Percentiles rank a stretch among this genome's conserved stretches.
Conservation (phyloP, 2,888 invertebrate genomes). For the Apodemia hepburni region DNA sequence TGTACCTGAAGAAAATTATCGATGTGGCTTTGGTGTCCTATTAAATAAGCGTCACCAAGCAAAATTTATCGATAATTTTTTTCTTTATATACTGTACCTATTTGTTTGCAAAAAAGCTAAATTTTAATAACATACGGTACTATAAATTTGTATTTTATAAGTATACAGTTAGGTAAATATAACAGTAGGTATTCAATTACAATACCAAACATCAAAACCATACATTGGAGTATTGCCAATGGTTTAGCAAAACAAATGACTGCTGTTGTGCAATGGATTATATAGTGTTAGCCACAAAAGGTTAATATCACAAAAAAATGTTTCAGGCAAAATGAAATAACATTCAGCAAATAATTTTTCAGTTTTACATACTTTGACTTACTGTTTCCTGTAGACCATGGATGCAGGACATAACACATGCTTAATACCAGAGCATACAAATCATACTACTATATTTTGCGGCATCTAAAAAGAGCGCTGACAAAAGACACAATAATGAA, state of each 20-base stretch:
- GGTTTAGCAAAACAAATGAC: conserved; percentile 51
- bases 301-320: conserved; percentile 55
- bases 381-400: conserved; percentile 87
- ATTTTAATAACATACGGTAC: conserved; percentile 18
- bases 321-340: conserved; percentile 60
- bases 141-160: conserved; percentile 14
- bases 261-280: conserved; percentile 52
- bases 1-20: conserved; percentile 10
- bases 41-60: not conserved
- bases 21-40: not conserved
- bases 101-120: conserved; percentile 20
- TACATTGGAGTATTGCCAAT: conserved; percentile 28
- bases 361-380: conserved; percentile 81
- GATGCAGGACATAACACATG: conserved; percentile 79
- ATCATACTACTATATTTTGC: conserved; percentile 48
- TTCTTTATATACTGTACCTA: conserved; percentile 1
- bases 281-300: conserved; percentile 71
- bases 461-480: conserved; percentile 4
- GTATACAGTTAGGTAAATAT: conserved; percentile 15
- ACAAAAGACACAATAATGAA: conserved; percentile 27
- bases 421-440: conserved; percentile 69
- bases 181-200: not conserved
- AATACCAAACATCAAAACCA: not conserved
- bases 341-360: conserved; percentile 51
- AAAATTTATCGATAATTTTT: conserved; percentile 7